Percentiles rank a stretch among this genome's conserved stretches.
Conservation (phyloP, 2,113 vertebrate genomes). For the Todiramphus saurophagus region DNA sequence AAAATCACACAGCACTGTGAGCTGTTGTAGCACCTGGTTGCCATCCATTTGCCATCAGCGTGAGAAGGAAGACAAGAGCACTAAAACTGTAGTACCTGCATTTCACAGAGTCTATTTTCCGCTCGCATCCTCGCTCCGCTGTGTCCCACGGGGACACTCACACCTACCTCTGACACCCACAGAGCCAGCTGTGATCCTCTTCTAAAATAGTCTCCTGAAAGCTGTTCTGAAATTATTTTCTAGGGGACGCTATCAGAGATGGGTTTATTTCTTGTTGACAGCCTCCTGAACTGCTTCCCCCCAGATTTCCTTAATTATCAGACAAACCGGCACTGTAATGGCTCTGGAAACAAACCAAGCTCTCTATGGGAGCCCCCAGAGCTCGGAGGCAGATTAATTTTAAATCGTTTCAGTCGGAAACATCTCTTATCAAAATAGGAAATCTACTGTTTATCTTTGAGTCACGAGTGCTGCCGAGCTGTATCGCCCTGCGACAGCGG, state of each 20-base stretch:
- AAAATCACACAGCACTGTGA: background rate
- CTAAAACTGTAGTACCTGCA: background rate
- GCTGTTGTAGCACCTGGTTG: background rate
- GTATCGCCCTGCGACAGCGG: background rate
- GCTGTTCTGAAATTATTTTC: background rate
- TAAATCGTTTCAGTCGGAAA: background rate
- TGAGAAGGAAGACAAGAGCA: background rate
- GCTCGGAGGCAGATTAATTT: background rate
- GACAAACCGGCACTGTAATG: background rate
- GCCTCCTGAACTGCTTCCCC: background rate
- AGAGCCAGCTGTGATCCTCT: background rate
- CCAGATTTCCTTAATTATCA: conserved; percentile 23
- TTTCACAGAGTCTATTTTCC: background rate
- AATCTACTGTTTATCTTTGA: background rate
- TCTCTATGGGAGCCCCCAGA: background rate
- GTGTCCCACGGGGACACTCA: background rate
- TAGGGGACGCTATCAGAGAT: background rate
- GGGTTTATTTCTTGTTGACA: background rate
- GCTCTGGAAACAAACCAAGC: background rate
- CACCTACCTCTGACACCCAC: conserved; percentile 10
- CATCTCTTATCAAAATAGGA: background rate
- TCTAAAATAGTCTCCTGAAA: background rate
- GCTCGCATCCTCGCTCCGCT: background rate
- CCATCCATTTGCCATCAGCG: background rate
- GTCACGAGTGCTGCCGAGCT: background rate